Evolutionary conservation across 35 echinoderm and acorn worm species (phyloP), one percentile per base, ranked within the genome.

Genomic region (Eucidaris tribuloides): DNA sequence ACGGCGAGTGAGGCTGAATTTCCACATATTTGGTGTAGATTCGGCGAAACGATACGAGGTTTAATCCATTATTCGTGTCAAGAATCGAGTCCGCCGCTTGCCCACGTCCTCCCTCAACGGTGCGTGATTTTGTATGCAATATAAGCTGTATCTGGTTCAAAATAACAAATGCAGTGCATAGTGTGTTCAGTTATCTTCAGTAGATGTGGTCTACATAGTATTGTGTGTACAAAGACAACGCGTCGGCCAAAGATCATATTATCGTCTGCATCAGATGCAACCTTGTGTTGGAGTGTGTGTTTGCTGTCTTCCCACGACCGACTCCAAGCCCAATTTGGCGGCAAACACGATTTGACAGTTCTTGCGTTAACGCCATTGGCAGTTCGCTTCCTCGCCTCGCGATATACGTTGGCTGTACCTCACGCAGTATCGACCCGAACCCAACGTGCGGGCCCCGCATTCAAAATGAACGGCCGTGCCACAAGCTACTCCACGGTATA

Each of bases 301-400:
- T 33, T 36, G 37, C 37, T 36, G 68, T 74, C 68, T 42, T 33
- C 68, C 34, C n/a, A 42, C 37, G 28, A 33, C 24, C 37, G 44
- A 40, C 44, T 44, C 38, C n/a, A 22, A 74, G 40, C 68, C 68
- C 68, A 74, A 74, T 74, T 74, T 74, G 68, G 68, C 68, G 68
- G 68, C 68, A 74, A 74, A 74, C 68, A 74, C 68, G 37, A 35
- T 74, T 74, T 74, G 68, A 74, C 68, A 74, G 68, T 74, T 74
- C 68, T 74, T 74, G 68, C 68, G 68, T 74, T 74, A 74, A 36
- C 68, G 14, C 44, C 68, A 74, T 40, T 74, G 35, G 68, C 68
- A 35, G 68, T 40, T 36, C 34, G 68, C 44, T 74, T 74, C 68
- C 68, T 74, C n/a, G n/a, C n/a, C n/a, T n/a, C n/a, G n/a, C n/a